Conservation (phyloP, 2,113 vertebrate genomes). For the Nothocercus nigrocapillus region DNA sequence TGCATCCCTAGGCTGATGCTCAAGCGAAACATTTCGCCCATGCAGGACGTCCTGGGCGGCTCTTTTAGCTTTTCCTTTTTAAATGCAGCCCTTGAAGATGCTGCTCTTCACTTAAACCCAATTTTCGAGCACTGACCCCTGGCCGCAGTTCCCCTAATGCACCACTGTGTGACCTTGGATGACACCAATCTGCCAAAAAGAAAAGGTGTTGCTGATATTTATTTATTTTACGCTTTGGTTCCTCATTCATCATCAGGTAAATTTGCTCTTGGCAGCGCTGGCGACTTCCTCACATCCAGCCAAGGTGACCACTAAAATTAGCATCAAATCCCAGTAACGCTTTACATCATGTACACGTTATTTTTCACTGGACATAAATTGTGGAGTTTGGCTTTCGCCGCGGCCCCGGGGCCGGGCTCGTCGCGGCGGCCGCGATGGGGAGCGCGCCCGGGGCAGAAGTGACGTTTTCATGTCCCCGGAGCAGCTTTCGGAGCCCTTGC, state of each 20-base stretch:
- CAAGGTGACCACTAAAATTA: constrained; percentile 61
- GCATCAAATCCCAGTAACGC: background rate
- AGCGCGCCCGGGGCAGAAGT: background rate
- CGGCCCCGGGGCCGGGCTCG: no score
- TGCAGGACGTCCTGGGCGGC: background rate
- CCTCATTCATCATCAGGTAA: constrained; percentile 56
- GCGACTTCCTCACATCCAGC: constrained; percentile 22
- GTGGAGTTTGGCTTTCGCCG: background rate
- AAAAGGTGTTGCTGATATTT: constrained; percentile 55
- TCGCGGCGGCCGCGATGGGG: background rate
- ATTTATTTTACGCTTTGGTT: constrained; percentile 5
- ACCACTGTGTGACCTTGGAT: constrained; percentile 47
- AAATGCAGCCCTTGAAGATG: background rate
- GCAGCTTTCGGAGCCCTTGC: background rate
- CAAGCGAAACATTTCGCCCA: background rate
- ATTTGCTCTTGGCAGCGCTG: constrained; percentile 40
- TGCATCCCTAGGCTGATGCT: background rate
- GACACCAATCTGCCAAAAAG: constrained; percentile 20
- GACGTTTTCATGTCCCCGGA: background rate
- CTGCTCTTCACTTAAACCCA: background rate
- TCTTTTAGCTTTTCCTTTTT: background rate
- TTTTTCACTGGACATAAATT: constrained; percentile 8
- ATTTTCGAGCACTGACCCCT: background rate
- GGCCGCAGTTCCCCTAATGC: background rate
- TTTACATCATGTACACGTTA: background rate